phyloP scores from a whole-genome alignment of 2,113 vertebrate species.

The Bettongia penicillata region DNA sequence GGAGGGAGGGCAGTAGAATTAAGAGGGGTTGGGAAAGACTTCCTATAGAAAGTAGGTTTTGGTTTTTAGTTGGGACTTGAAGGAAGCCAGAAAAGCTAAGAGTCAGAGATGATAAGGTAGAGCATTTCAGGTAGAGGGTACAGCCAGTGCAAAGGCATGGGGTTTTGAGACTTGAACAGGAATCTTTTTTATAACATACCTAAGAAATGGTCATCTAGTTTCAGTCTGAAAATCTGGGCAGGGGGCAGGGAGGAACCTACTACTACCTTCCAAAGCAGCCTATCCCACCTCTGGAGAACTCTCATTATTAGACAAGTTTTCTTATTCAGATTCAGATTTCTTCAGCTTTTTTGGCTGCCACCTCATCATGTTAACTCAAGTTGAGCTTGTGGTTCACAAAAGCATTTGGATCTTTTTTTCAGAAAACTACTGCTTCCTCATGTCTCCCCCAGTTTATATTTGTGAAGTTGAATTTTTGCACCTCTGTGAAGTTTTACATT shows the following conservation, averaged over 20 bases:
- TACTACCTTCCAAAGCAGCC: background rate
- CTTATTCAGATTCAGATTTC: background rate
- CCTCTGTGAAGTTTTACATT: background rate
- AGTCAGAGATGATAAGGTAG: background rate
- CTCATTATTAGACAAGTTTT: background rate
- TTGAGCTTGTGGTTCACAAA: background rate
- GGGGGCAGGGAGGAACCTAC: fast-evolving
- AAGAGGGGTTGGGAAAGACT: background rate
- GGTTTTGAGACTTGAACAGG: background rate
- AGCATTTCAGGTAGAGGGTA: background rate
- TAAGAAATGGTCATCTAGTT: background rate
- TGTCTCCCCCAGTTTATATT: background rate
- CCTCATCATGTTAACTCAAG: background rate
- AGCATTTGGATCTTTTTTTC: background rate
- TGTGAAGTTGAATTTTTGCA: background rate
- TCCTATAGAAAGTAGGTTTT: background rate
- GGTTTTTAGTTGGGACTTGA: background rate
- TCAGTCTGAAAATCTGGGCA: background rate
- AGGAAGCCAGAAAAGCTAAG: background rate
- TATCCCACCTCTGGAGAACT: background rate
- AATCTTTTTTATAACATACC: background rate
- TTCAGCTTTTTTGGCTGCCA: background rate
- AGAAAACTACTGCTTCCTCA: background rate
- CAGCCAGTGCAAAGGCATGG: background rate
- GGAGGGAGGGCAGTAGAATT: too few relatives aligned